Evolutionary conservation across 2,888 invertebrate species (phyloP).

Genomic region (Esperia sulphurella): DNA sequence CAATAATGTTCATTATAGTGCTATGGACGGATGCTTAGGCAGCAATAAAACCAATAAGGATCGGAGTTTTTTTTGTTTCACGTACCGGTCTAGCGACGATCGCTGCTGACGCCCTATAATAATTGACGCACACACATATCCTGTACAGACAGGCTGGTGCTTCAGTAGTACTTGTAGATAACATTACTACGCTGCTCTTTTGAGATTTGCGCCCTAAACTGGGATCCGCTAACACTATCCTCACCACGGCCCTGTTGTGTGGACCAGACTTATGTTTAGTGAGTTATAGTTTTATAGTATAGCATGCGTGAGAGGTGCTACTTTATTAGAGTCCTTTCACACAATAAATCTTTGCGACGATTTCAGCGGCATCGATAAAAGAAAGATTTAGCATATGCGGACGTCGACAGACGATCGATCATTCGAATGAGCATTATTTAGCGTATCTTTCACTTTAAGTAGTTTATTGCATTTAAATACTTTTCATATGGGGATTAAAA

Average conservation of each 20-base stretch:
- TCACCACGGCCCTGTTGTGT: neutral
- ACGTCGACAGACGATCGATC: slow-evolving; percentile 5
- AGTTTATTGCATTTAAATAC: slow-evolving; percentile 1
- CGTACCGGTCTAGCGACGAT: no score
- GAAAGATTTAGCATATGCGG: neutral
- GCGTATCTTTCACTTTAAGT: slow-evolving; percentile 6
- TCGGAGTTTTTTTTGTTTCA: no score
- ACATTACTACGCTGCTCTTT: no score
- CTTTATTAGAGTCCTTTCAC: neutral
- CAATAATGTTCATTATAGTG: no score
- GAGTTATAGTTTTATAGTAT: neutral
- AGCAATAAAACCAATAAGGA: no score
- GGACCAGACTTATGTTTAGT: neutral
- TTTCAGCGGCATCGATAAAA: neutral
- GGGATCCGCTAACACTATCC: no score
- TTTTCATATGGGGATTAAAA: neutral
- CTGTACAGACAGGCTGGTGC: no score
- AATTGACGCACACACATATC: no score
- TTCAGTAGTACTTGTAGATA: no score
- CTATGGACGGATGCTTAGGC: no score
- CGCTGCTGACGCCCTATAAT: no score
- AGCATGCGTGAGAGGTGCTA: neutral
- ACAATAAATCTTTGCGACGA: neutral
- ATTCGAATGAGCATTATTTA: slow-evolving; percentile 4
- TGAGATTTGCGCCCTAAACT: no score